These are phyloP conservation scores for Aphelinus atriplicis DNA, from an alignment of 1,140 invertebrate species.

Conservation along the genomic window DNA sequence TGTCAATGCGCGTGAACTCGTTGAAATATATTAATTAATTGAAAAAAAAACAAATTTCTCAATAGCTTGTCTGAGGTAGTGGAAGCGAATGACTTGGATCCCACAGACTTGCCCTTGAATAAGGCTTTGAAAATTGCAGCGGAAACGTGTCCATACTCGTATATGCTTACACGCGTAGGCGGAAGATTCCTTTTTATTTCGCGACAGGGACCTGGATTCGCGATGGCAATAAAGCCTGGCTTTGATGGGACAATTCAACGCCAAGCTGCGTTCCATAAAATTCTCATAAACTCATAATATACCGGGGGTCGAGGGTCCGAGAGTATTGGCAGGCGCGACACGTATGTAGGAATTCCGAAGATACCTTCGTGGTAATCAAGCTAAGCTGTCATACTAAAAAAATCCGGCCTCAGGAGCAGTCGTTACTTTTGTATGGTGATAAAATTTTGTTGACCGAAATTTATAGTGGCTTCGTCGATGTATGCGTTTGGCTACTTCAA, in stretches of 20 bases:
- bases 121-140: too few species aligned
- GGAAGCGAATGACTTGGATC: too few species aligned
- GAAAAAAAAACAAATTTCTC: too few species aligned
- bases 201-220: slow-evolving; percentile 28
- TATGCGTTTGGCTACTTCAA: neutral
- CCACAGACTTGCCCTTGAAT: too few species aligned
- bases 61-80: too few species aligned
- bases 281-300: slow-evolving; percentile 42
- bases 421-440: slow-evolving; percentile 16
- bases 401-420: neutral
- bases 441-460: slow-evolving; percentile 31
- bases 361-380: slow-evolving; percentile 8
- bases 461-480: neutral
- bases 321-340: slow-evolving; percentile 31
- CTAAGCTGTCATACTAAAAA: neutral
- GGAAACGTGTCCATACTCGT: too few species aligned
- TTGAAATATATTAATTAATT: too few species aligned
- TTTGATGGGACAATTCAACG: slow-evolving; percentile 41
- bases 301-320: neutral
- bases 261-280: slow-evolving; percentile 40
- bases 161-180: too few species aligned
- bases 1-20: too few species aligned
- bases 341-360: slow-evolving; percentile 36
- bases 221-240: slow-evolving; percentile 37
- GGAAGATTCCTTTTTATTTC: slow-evolving; percentile 20